A percentile compares a stretch with the other conserved stretches of the same genome.
Evolutionary conservation across 1,140 invertebrate species (phyloP).

Genomic region (Eueides isabella): DNA sequence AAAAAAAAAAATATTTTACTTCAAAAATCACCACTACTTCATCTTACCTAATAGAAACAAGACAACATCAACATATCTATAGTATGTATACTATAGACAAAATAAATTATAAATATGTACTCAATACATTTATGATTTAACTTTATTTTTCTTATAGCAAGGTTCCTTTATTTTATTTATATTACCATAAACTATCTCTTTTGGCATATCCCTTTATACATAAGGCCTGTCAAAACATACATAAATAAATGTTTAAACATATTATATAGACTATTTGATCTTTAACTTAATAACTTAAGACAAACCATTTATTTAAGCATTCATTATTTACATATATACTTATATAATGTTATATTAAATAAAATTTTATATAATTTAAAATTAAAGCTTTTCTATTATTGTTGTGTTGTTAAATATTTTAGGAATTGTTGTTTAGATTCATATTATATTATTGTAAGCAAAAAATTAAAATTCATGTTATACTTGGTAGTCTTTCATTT

Average conservation of each 20-base stretch:
- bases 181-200: no score
- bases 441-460: neutral
- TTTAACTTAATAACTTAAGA: neutral
- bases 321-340: neutral
- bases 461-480: constrained; percentile 28
- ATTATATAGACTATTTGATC: neutral
- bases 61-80: no score
- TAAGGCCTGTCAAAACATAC: no score
- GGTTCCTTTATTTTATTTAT: no score
- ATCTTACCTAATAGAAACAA: no score
- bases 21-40: no score
- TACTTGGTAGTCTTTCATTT: constrained; percentile 41
- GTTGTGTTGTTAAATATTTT: constrained; percentile 11
- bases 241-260: neutral
- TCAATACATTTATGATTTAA: no score
- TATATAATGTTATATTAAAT: constrained; percentile 1
- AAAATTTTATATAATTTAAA: neutral
- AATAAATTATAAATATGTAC: no score
- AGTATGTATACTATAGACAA: no score
- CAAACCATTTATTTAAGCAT: neutral
- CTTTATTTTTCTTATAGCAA: no score
- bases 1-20: no score
- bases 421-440: neutral
- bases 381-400: neutral
- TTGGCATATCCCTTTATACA: no score